These are phyloP conservation scores for Toxotes jaculatrix DNA, from an alignment of 2,113 vertebrate genomes.

Conservation along the genomic window DNA sequence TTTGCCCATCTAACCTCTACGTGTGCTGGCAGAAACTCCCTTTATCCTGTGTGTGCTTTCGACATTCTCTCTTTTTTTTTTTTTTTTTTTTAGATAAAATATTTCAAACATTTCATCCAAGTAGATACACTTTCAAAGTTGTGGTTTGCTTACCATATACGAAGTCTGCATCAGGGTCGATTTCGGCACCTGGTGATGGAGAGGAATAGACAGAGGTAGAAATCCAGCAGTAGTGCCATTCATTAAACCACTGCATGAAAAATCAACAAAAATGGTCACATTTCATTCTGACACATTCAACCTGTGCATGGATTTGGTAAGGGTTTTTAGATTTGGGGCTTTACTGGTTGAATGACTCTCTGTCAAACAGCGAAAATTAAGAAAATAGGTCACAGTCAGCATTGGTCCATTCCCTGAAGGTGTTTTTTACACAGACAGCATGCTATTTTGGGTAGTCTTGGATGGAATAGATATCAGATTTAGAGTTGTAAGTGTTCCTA, in stretches of 20 bases:
- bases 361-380: neutral
- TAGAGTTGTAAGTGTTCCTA: neutral
- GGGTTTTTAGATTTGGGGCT: neutral
- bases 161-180: slow-evolving; percentile 81
- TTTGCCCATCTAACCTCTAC: neutral
- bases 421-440: neutral
- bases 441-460: neutral
- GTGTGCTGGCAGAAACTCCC: neutral
- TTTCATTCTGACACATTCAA: neutral
- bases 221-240: neutral
- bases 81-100: neutral
- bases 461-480: neutral
- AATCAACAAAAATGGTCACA: neutral
- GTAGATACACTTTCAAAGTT: neutral
- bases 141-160: slow-evolving; percentile 78
- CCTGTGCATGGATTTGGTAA: neutral
- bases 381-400: slow-evolving; percentile 13
- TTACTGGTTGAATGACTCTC: neutral
- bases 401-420: neutral
- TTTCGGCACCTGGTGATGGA: slow-evolving; percentile 53
- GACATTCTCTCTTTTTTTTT: neutral
- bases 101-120: too few relatives aligned
- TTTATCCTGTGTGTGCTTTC: neutral
- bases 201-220: slow-evolving; percentile 15
- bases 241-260: neutral